phyloP scores from a whole-genome alignment of 2,113 vertebrate species.

The Xenopus laevis region DNA sequence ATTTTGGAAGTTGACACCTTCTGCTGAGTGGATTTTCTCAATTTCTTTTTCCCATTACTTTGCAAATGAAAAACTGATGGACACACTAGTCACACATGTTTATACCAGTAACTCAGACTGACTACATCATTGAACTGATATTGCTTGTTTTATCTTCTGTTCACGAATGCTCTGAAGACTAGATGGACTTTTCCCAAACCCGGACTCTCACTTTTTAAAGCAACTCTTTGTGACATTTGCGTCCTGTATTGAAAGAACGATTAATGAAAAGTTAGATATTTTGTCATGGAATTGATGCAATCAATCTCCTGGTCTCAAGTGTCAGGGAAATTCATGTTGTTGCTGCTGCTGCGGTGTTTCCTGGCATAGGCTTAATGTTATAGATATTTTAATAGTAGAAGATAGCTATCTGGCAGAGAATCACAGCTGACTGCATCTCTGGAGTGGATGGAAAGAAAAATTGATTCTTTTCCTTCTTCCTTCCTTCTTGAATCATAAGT shows the following conservation, averaged over 20 bases:
- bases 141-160: constrained; percentile 26
- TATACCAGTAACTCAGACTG: constrained; percentile 34
- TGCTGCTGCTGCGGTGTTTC: background rate
- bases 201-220: constrained; percentile 2
- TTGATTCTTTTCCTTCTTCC: no score
- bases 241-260: constrained; percentile 27
- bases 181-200: constrained; percentile 31
- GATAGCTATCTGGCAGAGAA: no score
- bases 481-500: no score
- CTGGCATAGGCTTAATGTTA: background rate
- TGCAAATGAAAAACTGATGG: constrained; percentile 43
- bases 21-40: constrained; percentile 22
- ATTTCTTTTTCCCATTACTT: constrained; percentile 42
- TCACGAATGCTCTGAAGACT: constrained; percentile 23
- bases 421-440: no score
- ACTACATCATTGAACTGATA: constrained; percentile 39
- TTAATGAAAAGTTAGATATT: constrained; percentile 20
- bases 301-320: constrained; percentile 15
- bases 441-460: no score
- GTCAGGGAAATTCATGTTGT: constrained; percentile 4
- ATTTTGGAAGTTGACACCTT: constrained; percentile 29
- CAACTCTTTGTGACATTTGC: constrained; percentile 11
- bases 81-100: constrained; percentile 40
- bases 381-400: background rate
- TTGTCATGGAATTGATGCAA: constrained; percentile 1